Base-by-base conservation (phyloP, 2,113 vertebrate species). In the Podarcis muralis region DNA sequence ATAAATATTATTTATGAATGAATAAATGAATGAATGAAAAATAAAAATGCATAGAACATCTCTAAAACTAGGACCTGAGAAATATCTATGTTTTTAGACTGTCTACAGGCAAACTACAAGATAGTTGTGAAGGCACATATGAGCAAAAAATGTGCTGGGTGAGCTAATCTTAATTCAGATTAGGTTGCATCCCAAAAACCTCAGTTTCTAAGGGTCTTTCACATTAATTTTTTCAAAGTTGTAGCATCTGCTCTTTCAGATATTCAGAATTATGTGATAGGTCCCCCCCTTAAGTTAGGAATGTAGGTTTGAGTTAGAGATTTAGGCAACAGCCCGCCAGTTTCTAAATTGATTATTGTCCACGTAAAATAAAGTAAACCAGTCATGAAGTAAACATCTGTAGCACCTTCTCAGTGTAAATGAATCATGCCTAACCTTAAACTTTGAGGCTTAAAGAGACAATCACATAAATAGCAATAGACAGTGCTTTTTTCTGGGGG, bases 401-500 rank as follows among this genome's bases (percentile, higher is more conserved):
- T 76, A n/a, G 86, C 88, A 72, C 59, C 65, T 57, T 88, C 32
- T 9, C 43, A 43, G 66, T 91, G 72, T 87, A 88, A 89, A 93
- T 89, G 82, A 94, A 72, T 88, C 71, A 83, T 89, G 92, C 30
- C 80, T 90, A 92, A 90, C 37, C 59, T 62, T 62, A 62, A 62
- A 62, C 18, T 4, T 20, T 62, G 18, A 62, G 59, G 59, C 43
- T 71, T 76, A 66, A 59, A 85, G 66, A 20, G 65, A 1, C 32
- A 90, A 74, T 89, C 89, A 74, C 72, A 90, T 85, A 84, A 66
- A 90, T 87, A 85, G 18, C 11, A n/a, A 78, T 66, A 59, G 11
- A 53, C 11, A 53, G 48, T 53, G 48, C 48, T 53, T 53, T 53
- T 27, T 27, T 27, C 27, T 69, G 66, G 22, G 66, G 66, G 66